phyloP scores from a whole-genome alignment of 2,113 vertebrate species.

The Prinia subflava region DNA sequence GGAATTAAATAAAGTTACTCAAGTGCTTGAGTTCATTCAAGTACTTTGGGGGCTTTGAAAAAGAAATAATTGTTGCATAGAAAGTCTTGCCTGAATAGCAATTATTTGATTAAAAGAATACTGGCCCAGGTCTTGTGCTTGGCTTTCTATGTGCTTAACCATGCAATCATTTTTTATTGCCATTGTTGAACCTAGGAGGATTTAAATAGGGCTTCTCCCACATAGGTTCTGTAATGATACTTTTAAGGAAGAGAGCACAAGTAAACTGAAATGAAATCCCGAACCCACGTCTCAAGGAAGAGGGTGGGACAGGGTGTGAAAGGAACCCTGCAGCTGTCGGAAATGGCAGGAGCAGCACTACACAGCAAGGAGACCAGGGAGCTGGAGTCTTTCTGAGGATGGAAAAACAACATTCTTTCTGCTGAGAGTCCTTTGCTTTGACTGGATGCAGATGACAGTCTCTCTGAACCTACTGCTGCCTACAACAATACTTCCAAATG shows the following conservation, averaged over 20 bases:
- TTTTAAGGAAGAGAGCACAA: neutral
- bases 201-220: conserved; percentile 51
- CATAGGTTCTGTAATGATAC: neutral
- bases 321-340: neutral
- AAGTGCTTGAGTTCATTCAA: conserved; percentile 39
- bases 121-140: conserved; percentile 43
- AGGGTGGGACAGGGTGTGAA: conserved; percentile 1
- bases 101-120: conserved; percentile 65
- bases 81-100: conserved; percentile 25
- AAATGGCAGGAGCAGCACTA: neutral
- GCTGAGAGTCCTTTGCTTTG: neutral
- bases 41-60: neutral
- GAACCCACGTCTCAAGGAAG: neutral
- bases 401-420: neutral
- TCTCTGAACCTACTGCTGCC: neutral
- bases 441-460: neutral
- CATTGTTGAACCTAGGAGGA: neutral
- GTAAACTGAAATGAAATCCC: neutral
- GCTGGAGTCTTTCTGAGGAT: neutral
- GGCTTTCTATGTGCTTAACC: conserved; percentile 31
- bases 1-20: conserved; percentile 33
- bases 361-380: neutral
- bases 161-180: conserved; percentile 58
- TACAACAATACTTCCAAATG: conserved; percentile 25
- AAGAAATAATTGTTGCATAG: conserved; percentile 45